A percentile compares a stretch with the other conserved stretches of the same genome.
Evolutionary conservation across 1,140 invertebrate species (phyloP).

Genomic region (Trichomalopsis sarcophagae): DNA sequence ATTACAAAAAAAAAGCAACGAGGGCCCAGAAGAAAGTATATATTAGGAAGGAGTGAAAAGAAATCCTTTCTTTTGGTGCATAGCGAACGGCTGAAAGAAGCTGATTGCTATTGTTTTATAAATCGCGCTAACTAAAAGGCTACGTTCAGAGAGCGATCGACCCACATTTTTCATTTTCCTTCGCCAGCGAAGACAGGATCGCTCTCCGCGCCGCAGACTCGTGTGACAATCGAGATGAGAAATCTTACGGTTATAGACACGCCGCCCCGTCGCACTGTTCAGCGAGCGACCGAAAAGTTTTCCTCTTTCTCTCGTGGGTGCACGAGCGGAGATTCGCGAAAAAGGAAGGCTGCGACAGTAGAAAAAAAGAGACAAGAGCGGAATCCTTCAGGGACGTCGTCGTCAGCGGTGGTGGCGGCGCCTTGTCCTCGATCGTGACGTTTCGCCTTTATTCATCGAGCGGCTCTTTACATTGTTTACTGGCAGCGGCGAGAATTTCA

Average conservation of each 20-base stretch:
- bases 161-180: constrained; percentile 39
- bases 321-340: background rate
- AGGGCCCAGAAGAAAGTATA: background rate
- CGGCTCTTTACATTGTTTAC: constrained; percentile 27
- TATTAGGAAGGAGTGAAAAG: background rate
- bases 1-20: background rate
- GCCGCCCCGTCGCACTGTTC: background rate
- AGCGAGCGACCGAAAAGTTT: background rate
- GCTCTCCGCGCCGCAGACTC: background rate
- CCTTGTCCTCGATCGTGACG: constrained; percentile 34
- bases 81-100: too few species aligned
- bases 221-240: constrained; percentile 35
- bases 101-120: background rate
- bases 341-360: background rate
- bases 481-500: constrained; percentile 4
- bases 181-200: constrained; percentile 21
- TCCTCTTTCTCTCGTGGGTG: background rate
- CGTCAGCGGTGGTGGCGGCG: background rate
- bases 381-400: constrained; percentile 31
- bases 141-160: background rate
- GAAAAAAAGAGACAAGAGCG: background rate
- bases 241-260: constrained; percentile 27
- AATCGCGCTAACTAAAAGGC: too few species aligned
- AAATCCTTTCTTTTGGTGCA: background rate
- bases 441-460: background rate